Conservation (phyloP, 2,797 vertebrate genomes). For the Leptodactylus fallax region DNA sequence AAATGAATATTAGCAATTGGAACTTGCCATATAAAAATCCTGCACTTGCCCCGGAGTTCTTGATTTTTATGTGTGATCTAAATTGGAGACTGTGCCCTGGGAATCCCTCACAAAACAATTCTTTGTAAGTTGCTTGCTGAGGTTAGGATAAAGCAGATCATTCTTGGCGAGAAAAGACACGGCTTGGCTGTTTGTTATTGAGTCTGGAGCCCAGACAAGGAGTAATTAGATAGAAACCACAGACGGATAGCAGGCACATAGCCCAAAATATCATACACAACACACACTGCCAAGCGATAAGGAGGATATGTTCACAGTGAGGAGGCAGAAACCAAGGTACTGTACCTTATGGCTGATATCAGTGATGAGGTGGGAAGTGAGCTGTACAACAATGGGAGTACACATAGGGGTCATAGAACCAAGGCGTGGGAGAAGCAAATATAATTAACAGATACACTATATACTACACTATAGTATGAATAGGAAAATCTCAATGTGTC, state of each 20-base stretch:
- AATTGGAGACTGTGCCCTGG: slow-evolving; percentile 13
- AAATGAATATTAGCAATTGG: neutral
- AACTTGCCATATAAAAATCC: neutral
- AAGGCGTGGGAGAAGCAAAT: neutral
- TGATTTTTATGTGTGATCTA: slow-evolving; percentile 17
- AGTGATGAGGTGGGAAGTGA: neutral
- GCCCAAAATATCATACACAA: slow-evolving; percentile 56
- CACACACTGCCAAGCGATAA: slow-evolving; percentile 27
- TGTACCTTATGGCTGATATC: slow-evolving; percentile 4
- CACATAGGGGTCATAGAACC: neutral
- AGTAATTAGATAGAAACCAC: slow-evolving; percentile 62
- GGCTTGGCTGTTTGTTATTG: slow-evolving; percentile 58
- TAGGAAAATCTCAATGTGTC: neutral
- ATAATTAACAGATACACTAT: neutral
- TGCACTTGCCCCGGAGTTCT: neutral
- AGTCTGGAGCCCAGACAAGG: slow-evolving; percentile 62
- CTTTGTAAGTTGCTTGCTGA: slow-evolving; percentile 19
- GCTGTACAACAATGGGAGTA: neutral
- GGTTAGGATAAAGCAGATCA: slow-evolving; percentile 44
- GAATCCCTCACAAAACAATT: slow-evolving; percentile 40
- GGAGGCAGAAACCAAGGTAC: slow-evolving; percentile 11
- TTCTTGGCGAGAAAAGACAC: slow-evolving; percentile 42
- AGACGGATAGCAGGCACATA: slow-evolving; percentile 48
- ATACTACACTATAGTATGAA: neutral
- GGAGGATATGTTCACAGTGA: slow-evolving; percentile 37